phyloP scores from a whole-genome alignment of 2,797 vertebrate genomes.

The Pseudochirops corinnae region DNA sequence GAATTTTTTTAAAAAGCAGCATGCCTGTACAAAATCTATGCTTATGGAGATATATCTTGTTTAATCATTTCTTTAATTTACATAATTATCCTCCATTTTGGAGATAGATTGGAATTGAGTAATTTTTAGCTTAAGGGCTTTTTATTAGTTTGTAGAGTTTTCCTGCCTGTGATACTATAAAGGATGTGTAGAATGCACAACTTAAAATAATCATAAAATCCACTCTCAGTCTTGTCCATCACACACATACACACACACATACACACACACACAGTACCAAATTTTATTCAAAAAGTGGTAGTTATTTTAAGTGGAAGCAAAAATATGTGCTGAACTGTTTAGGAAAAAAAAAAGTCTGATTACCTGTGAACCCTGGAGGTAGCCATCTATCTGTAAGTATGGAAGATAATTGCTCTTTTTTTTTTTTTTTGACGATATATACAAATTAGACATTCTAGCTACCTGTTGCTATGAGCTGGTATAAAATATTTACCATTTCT shows the following conservation, averaged over 20 bases:
- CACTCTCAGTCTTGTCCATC: conserved; percentile 28
- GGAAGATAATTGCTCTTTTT: conserved; percentile 69
- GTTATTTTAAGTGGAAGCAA: conserved; percentile 65
- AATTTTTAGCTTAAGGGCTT: conserved; percentile 46
- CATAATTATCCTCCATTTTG: conserved; percentile 44
- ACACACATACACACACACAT: too few species aligned
- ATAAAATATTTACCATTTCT: conserved; percentile 80
- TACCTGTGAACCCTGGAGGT: conserved; percentile 66
- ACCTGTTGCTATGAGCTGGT: conserved; percentile 72
- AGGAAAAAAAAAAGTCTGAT: conserved; percentile 58
- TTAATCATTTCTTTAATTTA: conserved; percentile 55
- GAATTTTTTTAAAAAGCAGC: not conserved
- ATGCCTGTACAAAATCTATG: conserved; percentile 17
- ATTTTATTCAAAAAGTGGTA: conserved; percentile 51
- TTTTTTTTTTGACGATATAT: conserved; percentile 74
- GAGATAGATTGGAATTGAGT: conserved; percentile 31
- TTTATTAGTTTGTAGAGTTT: conserved; percentile 57
- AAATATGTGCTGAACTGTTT: conserved; percentile 68
- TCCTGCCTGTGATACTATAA: conserved; percentile 20
- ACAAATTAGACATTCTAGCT: conserved; percentile 65
- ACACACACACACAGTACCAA: not conserved
- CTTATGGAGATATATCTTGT: conserved; percentile 21
- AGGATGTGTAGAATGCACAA: conserved; percentile 46
- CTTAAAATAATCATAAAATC: conserved; percentile 15
- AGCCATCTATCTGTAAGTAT: conserved; percentile 63